phyloP scores from a whole-genome alignment of 2,888 invertebrate species.

The Apamea anceps region DNA sequence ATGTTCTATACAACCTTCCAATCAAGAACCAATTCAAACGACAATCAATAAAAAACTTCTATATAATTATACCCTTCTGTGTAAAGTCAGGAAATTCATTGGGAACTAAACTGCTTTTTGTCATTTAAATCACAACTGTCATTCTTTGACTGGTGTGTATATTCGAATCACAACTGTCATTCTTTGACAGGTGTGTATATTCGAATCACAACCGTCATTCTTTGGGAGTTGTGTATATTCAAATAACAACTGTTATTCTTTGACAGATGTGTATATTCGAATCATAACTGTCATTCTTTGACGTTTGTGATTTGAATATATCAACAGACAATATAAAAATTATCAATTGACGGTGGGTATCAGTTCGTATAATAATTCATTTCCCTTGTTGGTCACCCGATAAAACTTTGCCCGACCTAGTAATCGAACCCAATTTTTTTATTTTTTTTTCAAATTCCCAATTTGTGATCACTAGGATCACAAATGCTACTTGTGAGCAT shows the following conservation, averaged over 20 bases:
- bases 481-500: background rate
- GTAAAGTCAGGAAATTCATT: background rate
- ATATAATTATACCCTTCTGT: background rate
- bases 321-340: no score
- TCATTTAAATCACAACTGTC: background rate
- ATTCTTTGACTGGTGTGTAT: background rate
- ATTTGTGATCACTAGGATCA: no score
- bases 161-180: no score
- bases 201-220: no score
- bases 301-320: no score
- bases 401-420: no score
- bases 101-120: no score
- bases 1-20: background rate
- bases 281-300: no score
- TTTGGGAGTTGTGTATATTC: background rate
- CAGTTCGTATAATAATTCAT: background rate
- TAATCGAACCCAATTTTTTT: no score
- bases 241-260: background rate
- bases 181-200: no score
- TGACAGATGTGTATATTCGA: no score
- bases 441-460: no score
- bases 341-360: background rate
- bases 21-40: constrained; percentile 16
- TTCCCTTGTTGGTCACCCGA: background rate
- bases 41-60: background rate